Conservation (phyloP, 2,797 vertebrate species). For the Lophius americanus region DNA sequence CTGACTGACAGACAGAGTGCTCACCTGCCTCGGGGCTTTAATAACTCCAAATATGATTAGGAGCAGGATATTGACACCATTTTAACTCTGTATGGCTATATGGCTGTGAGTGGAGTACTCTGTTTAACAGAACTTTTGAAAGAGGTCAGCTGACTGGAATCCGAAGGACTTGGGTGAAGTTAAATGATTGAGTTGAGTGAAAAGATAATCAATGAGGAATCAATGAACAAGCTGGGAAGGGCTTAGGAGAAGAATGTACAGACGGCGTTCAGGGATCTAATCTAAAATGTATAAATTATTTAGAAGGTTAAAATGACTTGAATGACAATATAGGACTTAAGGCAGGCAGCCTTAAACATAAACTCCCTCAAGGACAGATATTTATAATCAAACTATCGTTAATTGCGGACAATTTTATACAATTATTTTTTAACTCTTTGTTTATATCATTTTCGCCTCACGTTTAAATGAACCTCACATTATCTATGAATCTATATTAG, state of each 20-base stretch:
- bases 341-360: conserved; percentile 42
- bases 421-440: conserved; percentile 2
- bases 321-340: conserved; percentile 77
- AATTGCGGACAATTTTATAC: conserved; percentile 26
- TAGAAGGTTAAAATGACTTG: conserved; percentile 77
- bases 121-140: conserved; percentile 63
- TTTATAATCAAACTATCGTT: conserved; percentile 21
- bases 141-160: conserved; percentile 66
- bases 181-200: conserved; percentile 83
- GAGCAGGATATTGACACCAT: conserved; percentile 46
- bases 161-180: conserved; percentile 65
- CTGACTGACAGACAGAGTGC: conserved; percentile 53
- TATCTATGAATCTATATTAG: not conserved
- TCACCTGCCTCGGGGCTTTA: conserved; percentile 59
- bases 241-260: conserved; percentile 57
- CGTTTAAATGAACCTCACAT: not conserved
- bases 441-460: conserved; percentile 4
- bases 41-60: conserved; percentile 62
- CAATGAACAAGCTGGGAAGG: conserved; percentile 77
- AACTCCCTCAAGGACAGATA: conserved; percentile 29
- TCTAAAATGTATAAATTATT: conserved; percentile 84
- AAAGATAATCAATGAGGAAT: conserved; percentile 87
- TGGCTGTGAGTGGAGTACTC: conserved; percentile 50
- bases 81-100: conserved; percentile 34
- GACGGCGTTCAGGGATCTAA: conserved; percentile 72